phyloP scores from a whole-genome alignment of 2,888 invertebrate genomes.

The Mythimna albipuncta region DNA sequence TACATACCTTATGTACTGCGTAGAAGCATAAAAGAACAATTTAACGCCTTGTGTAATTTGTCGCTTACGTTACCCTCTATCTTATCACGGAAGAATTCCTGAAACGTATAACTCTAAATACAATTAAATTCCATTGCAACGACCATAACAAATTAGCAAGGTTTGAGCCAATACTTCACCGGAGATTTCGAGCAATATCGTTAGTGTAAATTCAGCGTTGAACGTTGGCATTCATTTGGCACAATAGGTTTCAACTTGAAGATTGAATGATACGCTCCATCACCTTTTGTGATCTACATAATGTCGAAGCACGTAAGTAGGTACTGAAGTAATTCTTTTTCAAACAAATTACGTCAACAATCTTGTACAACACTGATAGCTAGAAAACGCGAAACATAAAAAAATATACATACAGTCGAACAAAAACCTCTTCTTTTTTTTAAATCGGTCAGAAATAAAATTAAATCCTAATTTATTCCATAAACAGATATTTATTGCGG shows the following conservation, averaged over 20 bases:
- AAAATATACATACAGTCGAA: background rate
- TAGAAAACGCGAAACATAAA: constrained; percentile 33
- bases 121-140: constrained; percentile 38
- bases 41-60: constrained; percentile 39
- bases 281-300: constrained; percentile 71
- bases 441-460: too few relatives aligned
- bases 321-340: constrained; percentile 59
- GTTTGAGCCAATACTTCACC: constrained; percentile 19
- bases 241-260: constrained; percentile 56
- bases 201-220: constrained; percentile 20
- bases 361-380: constrained; percentile 32
- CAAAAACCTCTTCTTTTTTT: too few relatives aligned
- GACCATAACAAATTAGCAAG: constrained; percentile 41
- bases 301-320: constrained; percentile 65
- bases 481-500: constrained; percentile 25
- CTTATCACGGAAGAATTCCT: constrained; percentile 43
- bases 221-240: constrained; percentile 41
- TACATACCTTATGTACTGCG: constrained; percentile 13
- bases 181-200: constrained; percentile 23
- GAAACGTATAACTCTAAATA: constrained; percentile 5
- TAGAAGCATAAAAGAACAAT: constrained; percentile 45
- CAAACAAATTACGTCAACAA: constrained; percentile 61
- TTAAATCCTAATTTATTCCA: background rate
- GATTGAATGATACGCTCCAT: constrained; percentile 72
- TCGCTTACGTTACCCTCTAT: constrained; percentile 33